phyloP scores from a whole-genome alignment of 2,113 vertebrate genomes.

The Rhabdornis inornatus region DNA sequence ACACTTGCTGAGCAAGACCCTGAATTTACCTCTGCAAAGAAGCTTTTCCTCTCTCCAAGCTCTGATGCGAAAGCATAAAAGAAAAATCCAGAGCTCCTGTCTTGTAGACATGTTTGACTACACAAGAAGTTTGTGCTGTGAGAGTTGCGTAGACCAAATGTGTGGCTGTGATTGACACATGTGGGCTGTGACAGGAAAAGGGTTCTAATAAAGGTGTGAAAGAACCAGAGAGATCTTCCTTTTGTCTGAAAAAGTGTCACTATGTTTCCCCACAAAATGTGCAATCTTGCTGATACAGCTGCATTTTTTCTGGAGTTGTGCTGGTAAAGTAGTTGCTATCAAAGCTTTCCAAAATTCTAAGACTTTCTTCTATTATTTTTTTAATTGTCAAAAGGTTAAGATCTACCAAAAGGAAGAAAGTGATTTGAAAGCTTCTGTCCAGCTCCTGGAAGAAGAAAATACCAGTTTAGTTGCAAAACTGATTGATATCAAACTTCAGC shows the following conservation, averaged over 20 bases:
- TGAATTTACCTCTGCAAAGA: neutral
- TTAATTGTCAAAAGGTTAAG: constrained; percentile 64
- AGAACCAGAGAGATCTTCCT: neutral
- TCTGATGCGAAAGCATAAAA: neutral
- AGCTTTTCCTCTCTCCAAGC: neutral
- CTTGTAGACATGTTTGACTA: neutral
- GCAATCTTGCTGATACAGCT: neutral
- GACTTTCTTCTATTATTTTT: neutral
- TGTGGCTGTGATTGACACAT: neutral
- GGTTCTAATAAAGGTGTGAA: neutral
- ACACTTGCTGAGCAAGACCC: neutral
- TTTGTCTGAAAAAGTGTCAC: neutral
- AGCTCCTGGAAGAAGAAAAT: constrained; percentile 79
- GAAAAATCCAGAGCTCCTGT: neutral
- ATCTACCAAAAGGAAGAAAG: constrained; percentile 66
- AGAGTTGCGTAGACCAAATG: neutral
- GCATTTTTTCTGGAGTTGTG: neutral
- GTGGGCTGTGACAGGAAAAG: neutral
- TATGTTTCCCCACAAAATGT: neutral
- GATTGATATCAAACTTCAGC: constrained; percentile 64
- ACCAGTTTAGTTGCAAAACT: constrained; percentile 68
- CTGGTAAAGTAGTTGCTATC: neutral
- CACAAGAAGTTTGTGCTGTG: neutral
- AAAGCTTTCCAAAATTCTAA: neutral
- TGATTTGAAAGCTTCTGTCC: constrained; percentile 65